These are phyloP conservation scores for Cheilosia grossa DNA, from an alignment of 2,888 invertebrate genomes.

Conservation along the genomic window DNA sequence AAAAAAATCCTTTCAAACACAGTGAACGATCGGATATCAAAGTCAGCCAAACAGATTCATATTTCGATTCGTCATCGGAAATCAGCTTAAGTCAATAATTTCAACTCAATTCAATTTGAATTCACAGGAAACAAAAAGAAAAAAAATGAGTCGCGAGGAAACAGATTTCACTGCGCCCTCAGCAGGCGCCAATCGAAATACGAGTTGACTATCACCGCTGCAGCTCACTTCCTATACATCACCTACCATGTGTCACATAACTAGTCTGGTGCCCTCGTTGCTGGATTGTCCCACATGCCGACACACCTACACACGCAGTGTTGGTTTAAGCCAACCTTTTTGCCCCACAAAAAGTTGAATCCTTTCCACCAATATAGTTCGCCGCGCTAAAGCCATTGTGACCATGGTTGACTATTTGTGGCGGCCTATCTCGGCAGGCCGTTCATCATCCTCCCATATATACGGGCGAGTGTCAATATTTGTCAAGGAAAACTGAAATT, in stretches of 20 bases:
- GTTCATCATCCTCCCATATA: slow-evolving; percentile 42
- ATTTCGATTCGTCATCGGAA: slow-evolving; percentile 55
- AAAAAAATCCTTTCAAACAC: neutral
- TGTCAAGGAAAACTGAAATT: slow-evolving; percentile 64
- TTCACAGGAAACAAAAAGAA: slow-evolving; percentile 5
- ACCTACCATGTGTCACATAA: neutral
- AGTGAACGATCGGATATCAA: slow-evolving; percentile 39
- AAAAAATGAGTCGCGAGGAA: neutral
- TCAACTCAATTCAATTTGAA: slow-evolving; percentile 52
- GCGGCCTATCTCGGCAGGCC: slow-evolving; percentile 40
- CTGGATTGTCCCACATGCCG: neutral
- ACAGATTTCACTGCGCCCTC: slow-evolving; percentile 33
- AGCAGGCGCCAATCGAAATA: neutral
- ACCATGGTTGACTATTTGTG: slow-evolving; percentile 59
- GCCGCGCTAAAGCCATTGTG: slow-evolving; percentile 59
- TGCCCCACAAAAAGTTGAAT: slow-evolving; percentile 22
- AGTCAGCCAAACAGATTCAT: slow-evolving; percentile 55
- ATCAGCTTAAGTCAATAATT: slow-evolving; percentile 66
- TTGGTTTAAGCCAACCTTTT: slow-evolving; percentile 30
- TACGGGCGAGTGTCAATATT: slow-evolving; percentile 56
- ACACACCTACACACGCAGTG: neutral
- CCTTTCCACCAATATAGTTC: slow-evolving; percentile 30
- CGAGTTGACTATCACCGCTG: slow-evolving; percentile 28
- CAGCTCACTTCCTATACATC: neutral
- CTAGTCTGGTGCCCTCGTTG: slow-evolving; percentile 13